Evolutionary conservation across 1,140 invertebrate species (phyloP), one percentile per base, ranked within the genome.

Genomic region (Bombus fervidus): DNA sequence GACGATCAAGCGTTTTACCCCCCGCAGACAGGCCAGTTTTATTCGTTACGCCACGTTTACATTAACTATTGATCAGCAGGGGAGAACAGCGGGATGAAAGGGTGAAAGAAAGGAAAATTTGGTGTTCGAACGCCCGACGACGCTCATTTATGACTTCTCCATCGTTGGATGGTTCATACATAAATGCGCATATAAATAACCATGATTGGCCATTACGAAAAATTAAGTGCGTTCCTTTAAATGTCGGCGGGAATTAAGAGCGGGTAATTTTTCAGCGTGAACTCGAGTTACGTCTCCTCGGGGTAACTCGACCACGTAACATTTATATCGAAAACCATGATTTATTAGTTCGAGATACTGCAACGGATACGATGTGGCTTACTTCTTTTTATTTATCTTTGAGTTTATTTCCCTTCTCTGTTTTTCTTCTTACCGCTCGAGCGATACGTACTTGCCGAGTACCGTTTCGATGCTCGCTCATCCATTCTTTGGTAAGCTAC

Each of bases 131-230:
- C 12, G 5, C 31, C 9, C 13, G 22, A 28, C 53, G 37, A 79
- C 22, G 37, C 47, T 72, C 84, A 25, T 81, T 81, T 69, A 85
- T 69, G 84, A 66, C 41, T 47, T 79, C 69, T 47, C 15, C 78
- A 18, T 66, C 74, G 79, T 62, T 41, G 79, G 22, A 80, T 28
- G 53, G 71, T 53, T 66, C 77, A 31, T 53, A 57, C 84, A 68
- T 81, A 85, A 85, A 85, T 68, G 59, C 43, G 84, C 84, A 43
- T 81, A 81, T 81, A 81, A 85, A 85, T 85, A 85, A 85, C 78
- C 37, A 13, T 47, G 84, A 81, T 81, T 62, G 84, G 71, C 84
- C 59, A 81, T 81, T 85, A 81, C 79, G 78, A 81, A 47, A 81
- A 81, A 85, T 85, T 73, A 75, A 81, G 78, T 68, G 79, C 57